Evolutionary conservation across 2,797 vertebrate species (phyloP).

Genomic region (Bovichtus diacanthus): DNA sequence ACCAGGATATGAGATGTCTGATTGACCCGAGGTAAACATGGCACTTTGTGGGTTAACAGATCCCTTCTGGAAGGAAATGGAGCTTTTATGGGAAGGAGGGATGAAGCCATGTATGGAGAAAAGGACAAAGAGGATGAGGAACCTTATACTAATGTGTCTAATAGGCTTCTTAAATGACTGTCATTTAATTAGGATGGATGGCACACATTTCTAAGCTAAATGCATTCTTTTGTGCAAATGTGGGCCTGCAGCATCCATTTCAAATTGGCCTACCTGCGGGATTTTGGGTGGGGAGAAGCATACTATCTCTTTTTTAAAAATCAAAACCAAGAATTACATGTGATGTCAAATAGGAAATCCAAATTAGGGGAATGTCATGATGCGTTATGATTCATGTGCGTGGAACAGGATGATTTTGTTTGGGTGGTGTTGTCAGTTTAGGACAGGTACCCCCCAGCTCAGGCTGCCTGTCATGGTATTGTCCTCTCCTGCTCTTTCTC

Average conservation of each 20-base stretch:
- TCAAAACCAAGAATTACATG: not conserved
- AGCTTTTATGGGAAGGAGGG: constrained; percentile 50
- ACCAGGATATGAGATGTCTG: constrained; percentile 54
- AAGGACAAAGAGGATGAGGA: constrained; percentile 44
- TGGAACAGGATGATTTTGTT: constrained; percentile 5
- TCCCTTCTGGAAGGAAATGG: constrained; percentile 51
- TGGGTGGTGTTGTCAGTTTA: constrained; percentile 13
- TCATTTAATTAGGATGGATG: constrained; percentile 67
- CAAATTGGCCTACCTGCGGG: constrained; percentile 21
- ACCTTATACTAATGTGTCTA: constrained; percentile 52
- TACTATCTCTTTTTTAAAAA: not conserved
- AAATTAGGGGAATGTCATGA: not conserved
- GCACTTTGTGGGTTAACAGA: constrained; percentile 67
- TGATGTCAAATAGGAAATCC: constrained; percentile 3
- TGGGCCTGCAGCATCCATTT: constrained; percentile 24
- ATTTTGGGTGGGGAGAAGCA: constrained; percentile 25
- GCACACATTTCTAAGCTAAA: constrained; percentile 31
- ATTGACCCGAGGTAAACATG: constrained; percentile 67
- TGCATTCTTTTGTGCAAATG: constrained; percentile 7
- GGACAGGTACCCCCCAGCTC: constrained; percentile 35
- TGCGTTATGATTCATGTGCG: not conserved
- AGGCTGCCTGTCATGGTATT: constrained; percentile 47
- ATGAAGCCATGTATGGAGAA: constrained; percentile 33
- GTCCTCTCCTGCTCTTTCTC: constrained; percentile 64
- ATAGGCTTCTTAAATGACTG: constrained; percentile 51